These are phyloP conservation scores for Calameuta idolon DNA, from an alignment of 2,888 invertebrate genomes.

Conservation along the genomic window DNA sequence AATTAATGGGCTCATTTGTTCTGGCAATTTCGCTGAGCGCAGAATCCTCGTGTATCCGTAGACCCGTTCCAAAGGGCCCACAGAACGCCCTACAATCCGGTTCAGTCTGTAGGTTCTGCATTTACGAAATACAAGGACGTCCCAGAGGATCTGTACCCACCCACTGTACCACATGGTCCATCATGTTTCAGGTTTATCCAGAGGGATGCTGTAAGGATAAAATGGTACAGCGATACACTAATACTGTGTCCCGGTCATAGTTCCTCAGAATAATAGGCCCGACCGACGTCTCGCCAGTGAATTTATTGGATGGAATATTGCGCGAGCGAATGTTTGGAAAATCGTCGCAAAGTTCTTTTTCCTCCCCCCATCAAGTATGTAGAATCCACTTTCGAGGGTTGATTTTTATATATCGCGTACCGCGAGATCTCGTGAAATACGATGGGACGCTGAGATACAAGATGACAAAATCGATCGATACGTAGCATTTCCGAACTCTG, in stretches of 20 bases:
- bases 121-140: background rate
- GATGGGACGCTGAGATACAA: background rate
- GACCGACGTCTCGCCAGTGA: background rate
- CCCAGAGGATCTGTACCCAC: background rate
- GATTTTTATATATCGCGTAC: background rate
- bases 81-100: too few species aligned
- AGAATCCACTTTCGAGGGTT: background rate
- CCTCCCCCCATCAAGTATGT: background rate
- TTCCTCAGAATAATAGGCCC: slow-evolving; percentile 58
- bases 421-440: background rate
- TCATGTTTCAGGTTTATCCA: background rate
- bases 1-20: background rate
- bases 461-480: background rate
- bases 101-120: background rate
- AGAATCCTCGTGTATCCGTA: background rate
- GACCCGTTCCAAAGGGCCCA: too few species aligned
- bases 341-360: background rate
- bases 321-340: background rate
- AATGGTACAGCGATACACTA: slow-evolving; percentile 37
- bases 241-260: background rate
- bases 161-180: background rate
- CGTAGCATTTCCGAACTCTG: background rate
- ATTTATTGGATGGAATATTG: background rate
- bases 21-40: background rate
- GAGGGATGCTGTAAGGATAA: background rate